phyloP scores from a whole-genome alignment of 1,140 invertebrate genomes.

The Hesperophylax magnus region DNA sequence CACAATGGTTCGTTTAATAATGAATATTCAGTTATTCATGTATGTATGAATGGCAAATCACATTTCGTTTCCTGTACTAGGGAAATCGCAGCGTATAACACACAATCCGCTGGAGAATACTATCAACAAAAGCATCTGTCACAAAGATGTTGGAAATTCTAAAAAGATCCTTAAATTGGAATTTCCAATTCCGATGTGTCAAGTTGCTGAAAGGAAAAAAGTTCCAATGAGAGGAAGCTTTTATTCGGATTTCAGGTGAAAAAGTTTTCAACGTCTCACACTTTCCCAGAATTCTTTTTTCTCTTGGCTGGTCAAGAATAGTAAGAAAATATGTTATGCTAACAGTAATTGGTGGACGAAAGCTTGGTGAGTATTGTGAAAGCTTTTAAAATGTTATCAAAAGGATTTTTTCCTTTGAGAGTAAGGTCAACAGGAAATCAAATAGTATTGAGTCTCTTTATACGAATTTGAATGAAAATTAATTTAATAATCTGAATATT shows the following conservation, averaged over 20 bases:
- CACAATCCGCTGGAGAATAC: conserved; percentile 23
- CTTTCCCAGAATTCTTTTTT: not conserved
- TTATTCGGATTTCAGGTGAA: not conserved
- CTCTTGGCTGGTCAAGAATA: not conserved
- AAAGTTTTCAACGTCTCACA: not conserved
- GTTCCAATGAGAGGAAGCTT: not conserved
- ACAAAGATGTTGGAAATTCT: conserved; percentile 42
- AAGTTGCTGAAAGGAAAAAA: conserved; percentile 18
- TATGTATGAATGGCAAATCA: not conserved
- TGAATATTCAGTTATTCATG: conserved; percentile 5
- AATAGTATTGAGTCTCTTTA: too few relatives aligned
- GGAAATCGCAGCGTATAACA: not conserved
- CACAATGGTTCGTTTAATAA: too few relatives aligned
- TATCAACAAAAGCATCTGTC: conserved; percentile 40
- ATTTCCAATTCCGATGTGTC: conserved; percentile 51
- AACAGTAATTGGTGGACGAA: not conserved
- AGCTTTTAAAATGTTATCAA: too few relatives aligned
- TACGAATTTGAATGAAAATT: too few relatives aligned
- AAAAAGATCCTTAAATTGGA: conserved; percentile 51
- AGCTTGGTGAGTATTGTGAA: not conserved
- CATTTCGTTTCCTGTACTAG: not conserved
- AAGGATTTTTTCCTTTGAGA: too few relatives aligned
- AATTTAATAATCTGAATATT: too few relatives aligned
- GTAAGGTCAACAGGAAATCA: too few relatives aligned
- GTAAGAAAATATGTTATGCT: not conserved